A percentile compares a stretch with the other conserved stretches of the same genome.
Evolutionary conservation across 2,888 invertebrate species (phyloP).

Genomic region (Callimorpha dominula): DNA sequence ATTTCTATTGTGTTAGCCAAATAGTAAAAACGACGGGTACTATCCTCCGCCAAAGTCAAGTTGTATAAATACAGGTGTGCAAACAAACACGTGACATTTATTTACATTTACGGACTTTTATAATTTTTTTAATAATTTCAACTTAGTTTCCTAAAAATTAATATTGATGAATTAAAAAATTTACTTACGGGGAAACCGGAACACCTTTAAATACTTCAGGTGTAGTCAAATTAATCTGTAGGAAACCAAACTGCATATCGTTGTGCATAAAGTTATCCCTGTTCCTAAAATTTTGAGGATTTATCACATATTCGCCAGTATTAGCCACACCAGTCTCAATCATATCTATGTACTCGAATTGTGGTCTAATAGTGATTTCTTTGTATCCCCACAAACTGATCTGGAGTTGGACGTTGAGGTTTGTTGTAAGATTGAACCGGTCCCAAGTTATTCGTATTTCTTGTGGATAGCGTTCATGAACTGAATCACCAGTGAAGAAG

Average conservation of each 20-base stretch:
- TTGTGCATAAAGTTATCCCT: slow-evolving; percentile 89
- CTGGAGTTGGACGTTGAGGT: slow-evolving; percentile 91
- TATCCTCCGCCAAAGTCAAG: too few species aligned
- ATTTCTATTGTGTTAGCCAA: too few species aligned
- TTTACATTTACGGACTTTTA: too few species aligned
- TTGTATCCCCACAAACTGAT: slow-evolving; percentile 97
- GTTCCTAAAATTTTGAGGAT: slow-evolving; percentile 90
- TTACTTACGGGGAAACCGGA: slow-evolving; percentile 91
- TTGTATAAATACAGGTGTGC: too few species aligned
- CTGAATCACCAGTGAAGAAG: slow-evolving; percentile 91
- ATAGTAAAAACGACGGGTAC: too few species aligned
- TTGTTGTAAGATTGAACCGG: slow-evolving; percentile 93
- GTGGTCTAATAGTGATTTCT: slow-evolving; percentile 93
- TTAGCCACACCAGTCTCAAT: slow-evolving; percentile 89
- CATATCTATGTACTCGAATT: slow-evolving; percentile 92
- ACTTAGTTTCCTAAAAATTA: neutral
- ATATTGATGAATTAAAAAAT: slow-evolving; percentile 8
- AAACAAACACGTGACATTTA: too few species aligned
- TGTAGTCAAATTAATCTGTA: slow-evolving; percentile 95
- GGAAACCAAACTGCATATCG: slow-evolving; percentile 94
- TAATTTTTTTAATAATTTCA: too few species aligned
- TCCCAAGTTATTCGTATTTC: slow-evolving; percentile 94
- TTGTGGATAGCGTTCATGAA: slow-evolving; percentile 91
- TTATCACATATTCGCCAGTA: slow-evolving; percentile 90
- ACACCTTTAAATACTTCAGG: slow-evolving; percentile 89